These are phyloP conservation scores for Coranthus polyacanthus DNA, from an alignment of 2,797 vertebrate genomes.

Conservation along the genomic window DNA sequence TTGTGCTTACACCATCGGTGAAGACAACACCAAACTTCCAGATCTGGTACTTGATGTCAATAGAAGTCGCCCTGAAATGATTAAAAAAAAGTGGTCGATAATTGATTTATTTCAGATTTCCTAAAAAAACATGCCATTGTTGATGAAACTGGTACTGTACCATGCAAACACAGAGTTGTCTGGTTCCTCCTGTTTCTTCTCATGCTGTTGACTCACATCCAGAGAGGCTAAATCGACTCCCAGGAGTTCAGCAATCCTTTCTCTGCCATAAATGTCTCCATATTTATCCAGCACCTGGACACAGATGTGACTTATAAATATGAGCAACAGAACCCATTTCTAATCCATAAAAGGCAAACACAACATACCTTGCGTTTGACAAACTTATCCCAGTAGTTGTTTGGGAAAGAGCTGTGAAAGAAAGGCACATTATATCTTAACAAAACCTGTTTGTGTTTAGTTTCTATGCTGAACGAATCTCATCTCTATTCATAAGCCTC, in stretches of 20 bases:
- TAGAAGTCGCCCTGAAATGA: slow-evolving; percentile 86
- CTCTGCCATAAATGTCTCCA: slow-evolving; percentile 94
- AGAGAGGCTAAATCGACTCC: slow-evolving; percentile 93
- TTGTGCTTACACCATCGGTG: slow-evolving; percentile 91
- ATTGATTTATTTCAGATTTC: neutral
- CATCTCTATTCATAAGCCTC: no score
- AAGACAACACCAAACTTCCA: slow-evolving; percentile 97
- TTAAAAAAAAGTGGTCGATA: neutral
- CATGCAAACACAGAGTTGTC: slow-evolving; percentile 91
- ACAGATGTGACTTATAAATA: slow-evolving; percentile 4
- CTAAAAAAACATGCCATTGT: neutral
- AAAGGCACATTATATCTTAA: neutral
- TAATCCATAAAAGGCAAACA: neutral
- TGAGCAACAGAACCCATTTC: neutral
- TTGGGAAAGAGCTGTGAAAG: slow-evolving; percentile 91
- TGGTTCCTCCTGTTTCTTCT: slow-evolving; percentile 87
- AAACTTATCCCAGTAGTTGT: slow-evolving; percentile 98
- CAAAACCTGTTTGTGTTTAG: neutral
- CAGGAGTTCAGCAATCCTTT: slow-evolving; percentile 93
- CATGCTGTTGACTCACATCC: slow-evolving; percentile 92
- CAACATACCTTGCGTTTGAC: slow-evolving; percentile 93
- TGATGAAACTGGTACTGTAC: slow-evolving; percentile 67
- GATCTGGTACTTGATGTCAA: slow-evolving; percentile 96
- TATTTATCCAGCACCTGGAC: slow-evolving; percentile 94
- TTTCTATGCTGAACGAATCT: no score